Conservation (phyloP, 2,113 vertebrate genomes). For the Oxyruncus cristatus region DNA sequence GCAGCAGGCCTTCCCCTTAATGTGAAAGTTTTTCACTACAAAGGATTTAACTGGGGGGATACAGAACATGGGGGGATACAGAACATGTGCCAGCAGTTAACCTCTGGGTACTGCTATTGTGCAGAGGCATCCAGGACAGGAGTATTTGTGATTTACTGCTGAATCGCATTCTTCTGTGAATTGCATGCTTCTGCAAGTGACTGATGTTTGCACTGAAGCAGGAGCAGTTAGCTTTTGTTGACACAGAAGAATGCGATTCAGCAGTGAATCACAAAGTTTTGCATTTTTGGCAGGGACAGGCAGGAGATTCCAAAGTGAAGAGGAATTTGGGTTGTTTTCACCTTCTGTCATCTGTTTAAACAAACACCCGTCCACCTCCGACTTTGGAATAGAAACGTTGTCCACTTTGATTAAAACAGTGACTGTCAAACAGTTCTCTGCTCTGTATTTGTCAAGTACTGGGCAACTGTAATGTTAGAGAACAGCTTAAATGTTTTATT, state of each 20-base stretch:
- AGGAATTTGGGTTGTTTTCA: not conserved
- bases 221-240: not conserved
- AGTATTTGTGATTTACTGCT: not conserved
- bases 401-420: not conserved
- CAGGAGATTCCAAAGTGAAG: not conserved
- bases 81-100: not conserved
- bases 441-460: not conserved
- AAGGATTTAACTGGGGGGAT: not conserved
- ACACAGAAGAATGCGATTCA: not conserved
- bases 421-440: not conserved
- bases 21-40: not conserved
- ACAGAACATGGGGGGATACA: not conserved
- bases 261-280: not conserved
- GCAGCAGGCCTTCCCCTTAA: not conserved
- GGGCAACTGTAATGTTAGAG: not conserved
- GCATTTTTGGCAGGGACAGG: not conserved
- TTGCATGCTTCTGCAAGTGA: not conserved
- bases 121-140: not conserved
- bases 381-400: not conserved
- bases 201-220: not conserved
- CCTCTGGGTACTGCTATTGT: not conserved
- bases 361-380: accelerated
- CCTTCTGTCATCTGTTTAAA: not conserved
- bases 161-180: accelerated
- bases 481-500: not conserved